Conservation (phyloP, 2,888 invertebrate genomes). For the Marasmarcha lunaedactyla region DNA sequence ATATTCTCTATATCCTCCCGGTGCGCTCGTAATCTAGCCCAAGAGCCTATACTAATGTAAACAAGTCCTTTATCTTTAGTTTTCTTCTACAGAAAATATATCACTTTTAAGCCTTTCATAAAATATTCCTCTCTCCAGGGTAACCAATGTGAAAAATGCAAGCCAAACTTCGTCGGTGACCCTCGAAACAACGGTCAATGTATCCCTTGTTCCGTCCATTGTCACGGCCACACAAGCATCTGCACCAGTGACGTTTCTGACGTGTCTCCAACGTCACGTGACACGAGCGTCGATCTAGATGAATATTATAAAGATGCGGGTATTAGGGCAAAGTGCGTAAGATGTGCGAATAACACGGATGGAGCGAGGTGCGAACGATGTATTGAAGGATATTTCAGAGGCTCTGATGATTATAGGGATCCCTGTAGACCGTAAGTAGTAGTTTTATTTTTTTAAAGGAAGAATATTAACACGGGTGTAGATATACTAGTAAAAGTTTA, state of each 20-base stretch:
- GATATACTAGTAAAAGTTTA: no score
- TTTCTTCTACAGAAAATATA: no score
- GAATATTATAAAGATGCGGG: conserved; percentile 71
- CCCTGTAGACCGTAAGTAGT: conserved; percentile 78
- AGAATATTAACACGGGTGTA: neutral
- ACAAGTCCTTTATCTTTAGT: no score
- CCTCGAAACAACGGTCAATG: conserved; percentile 89
- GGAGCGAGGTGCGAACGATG: conserved; percentile 88
- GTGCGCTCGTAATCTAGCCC: no score
- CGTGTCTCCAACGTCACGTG: conserved; percentile 42
- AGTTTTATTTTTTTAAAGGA: conserved; percentile 1
- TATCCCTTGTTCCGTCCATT: conserved; percentile 88
- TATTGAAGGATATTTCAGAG: conserved; percentile 79
- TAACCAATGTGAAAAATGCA: conserved; percentile 90
- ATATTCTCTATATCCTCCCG: no score
- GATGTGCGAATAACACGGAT: conserved; percentile 85
- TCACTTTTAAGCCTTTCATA: no score
- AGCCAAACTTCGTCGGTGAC: conserved; percentile 91
- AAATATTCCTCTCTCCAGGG: no score
- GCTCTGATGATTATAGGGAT: conserved; percentile 80
- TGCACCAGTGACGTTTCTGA: conserved; percentile 76
- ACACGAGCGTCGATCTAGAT: conserved; percentile 68
- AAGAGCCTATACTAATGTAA: no score
- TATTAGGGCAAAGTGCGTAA: conserved; percentile 83
- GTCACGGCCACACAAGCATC: conserved; percentile 87